These are phyloP conservation scores for Lophotriccus pileatus DNA, from an alignment of 2,797 vertebrate species.

Conservation along the genomic window DNA sequence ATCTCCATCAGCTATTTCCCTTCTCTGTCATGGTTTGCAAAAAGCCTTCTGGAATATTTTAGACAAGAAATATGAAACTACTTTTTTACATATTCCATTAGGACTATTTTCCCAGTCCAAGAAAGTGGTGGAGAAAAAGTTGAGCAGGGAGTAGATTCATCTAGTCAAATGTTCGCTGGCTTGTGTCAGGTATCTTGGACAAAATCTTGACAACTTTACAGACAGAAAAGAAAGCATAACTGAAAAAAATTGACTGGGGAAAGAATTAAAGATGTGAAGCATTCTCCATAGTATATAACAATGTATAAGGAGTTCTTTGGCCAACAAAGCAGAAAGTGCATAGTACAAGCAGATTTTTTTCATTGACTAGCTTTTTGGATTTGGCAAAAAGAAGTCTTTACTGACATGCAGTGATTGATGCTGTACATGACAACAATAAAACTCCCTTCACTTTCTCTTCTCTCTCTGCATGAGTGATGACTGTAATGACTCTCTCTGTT, in stretches of 20 bases:
- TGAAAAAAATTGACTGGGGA: not conserved
- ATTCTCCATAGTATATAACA: not conserved
- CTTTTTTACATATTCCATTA: conserved; percentile 43
- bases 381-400: not conserved
- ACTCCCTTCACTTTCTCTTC: not conserved
- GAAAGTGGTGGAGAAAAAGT: not conserved
- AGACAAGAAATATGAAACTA: conserved; percentile 36
- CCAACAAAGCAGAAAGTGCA: not conserved
- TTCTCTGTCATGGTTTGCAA: conserved; percentile 29
- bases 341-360: conserved; percentile 9
- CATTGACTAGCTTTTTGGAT: not conserved
- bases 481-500: not conserved
- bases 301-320: not conserved
- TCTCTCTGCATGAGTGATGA: not conserved
- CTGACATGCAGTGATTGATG: not conserved
- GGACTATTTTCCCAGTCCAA: not conserved
- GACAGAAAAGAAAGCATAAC: not conserved
- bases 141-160: not conserved
- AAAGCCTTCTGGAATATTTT: conserved; percentile 57
- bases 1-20: conserved; percentile 53
- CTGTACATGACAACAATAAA: not conserved
- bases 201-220: not conserved
- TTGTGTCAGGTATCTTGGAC: not conserved
- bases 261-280: not conserved
- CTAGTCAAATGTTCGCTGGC: not conserved